Base-by-base conservation (phyloP, 2,888 invertebrate genomes). In the Sminthurides aquaticus region DNA sequence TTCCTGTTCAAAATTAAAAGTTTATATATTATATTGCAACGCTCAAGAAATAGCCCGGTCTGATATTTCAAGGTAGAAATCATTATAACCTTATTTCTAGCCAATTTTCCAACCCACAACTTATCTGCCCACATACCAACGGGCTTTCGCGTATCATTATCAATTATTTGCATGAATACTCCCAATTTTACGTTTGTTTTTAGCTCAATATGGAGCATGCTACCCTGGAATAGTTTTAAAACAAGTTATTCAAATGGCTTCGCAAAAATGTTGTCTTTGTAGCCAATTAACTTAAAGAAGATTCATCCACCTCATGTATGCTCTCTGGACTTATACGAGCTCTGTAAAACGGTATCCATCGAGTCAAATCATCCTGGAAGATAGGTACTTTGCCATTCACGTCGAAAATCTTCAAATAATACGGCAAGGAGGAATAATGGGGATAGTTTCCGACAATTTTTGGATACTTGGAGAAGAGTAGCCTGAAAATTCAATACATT, bases 261-360 rank as follows among this genome's bases (percentile, higher is more conserved):
- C n/a, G n/a, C n/a, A n/a, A n/a, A n/a, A n/a, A n/a, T n/a, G n/a
- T n/a, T n/a, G n/a, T n/a, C n/a, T n/a, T n/a, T n/a, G n/a, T n/a
- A n/a, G n/a, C n/a, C n/a, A n/a, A n/a, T n/a, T n/a, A n/a, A n/a
- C n/a, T n/a, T n/a, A n/a, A n/a, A n/a, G n/a, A n/a, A n/a, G n/a
- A n/a, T n/a, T n/a, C n/a, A n/a, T n/a, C n/a, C n/a, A n/a, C n/a
- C n/a, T n/a, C n/a, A n/a, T n/a, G 43, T 11, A 34, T 34, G 8
- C 43, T 5, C 5, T 34, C 43, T 11, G 43, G 43, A 5, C 43
- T 34, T 34, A 34, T 26, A 2, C n/a, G 28, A 3, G 49, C 49
- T 20, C 60, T 24, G 28, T 52, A 60, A 28, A 60, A 60, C 1
- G 60, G 60, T 25, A 60, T 52, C 60, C 60, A 60, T 28, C 52